These are phyloP conservation scores for Uria aalge DNA, from an alignment of 2,113 vertebrate species.

Conservation along the genomic window DNA sequence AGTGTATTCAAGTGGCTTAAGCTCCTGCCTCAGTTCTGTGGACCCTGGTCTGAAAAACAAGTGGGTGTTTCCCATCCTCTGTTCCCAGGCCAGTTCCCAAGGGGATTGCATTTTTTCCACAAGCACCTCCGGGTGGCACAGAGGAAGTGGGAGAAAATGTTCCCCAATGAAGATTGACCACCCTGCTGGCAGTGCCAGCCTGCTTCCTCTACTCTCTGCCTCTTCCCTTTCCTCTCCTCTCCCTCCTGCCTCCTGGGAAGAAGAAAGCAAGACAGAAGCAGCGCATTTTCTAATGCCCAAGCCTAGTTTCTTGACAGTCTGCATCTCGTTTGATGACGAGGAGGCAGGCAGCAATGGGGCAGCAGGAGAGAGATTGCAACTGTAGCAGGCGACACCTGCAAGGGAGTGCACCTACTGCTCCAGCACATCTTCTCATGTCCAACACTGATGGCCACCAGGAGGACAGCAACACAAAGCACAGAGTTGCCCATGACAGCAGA, in stretches of 20 bases:
- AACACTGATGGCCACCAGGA: neutral
- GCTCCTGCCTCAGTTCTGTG: neutral
- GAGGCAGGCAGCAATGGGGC: neutral
- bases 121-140: fast-evolving
- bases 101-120: neutral
- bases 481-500: neutral
- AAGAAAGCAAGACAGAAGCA: neutral
- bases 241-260: neutral
- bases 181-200: neutral
- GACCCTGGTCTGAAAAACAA: neutral
- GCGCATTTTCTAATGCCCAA: neutral
- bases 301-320: neutral
- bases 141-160: fast-evolving
- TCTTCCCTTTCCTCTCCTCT: neutral
- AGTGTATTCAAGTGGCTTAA: neutral
- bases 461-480: neutral
- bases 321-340: fast-evolving
- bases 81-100: neutral
- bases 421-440: neutral
- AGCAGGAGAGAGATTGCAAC: neutral
- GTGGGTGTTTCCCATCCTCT: neutral
- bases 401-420: neutral
- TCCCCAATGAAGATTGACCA: neutral
- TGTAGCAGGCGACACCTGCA: neutral
- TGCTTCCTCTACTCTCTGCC: neutral